phyloP scores from a whole-genome alignment of 2,888 invertebrate species.

The Diloba caeruleocephala region DNA sequence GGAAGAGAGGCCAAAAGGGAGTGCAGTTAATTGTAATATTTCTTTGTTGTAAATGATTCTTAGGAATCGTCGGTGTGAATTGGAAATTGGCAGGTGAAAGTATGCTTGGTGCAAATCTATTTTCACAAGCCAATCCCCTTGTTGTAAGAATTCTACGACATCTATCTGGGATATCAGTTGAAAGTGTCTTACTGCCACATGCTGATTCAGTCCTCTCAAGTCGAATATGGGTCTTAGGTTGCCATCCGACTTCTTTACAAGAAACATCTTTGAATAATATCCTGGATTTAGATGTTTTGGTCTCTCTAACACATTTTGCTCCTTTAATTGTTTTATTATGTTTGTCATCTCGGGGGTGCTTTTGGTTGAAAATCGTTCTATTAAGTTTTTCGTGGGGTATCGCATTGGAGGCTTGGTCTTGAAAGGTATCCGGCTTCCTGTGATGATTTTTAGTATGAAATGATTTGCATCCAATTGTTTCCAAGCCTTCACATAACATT shows the following conservation, averaged over 20 bases:
- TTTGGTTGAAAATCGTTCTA: neutral
- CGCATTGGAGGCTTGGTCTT: neutral
- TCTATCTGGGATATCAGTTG: constrained; percentile 4
- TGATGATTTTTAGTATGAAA: neutral
- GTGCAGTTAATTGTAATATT: no score
- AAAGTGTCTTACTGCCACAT: no score
- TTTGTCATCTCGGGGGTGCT: neutral
- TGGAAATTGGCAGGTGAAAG: no score
- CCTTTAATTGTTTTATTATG: neutral
- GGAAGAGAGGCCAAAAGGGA: no score
- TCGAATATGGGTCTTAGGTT: no score
- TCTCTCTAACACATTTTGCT: neutral
- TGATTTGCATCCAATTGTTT: neutral
- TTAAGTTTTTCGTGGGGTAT: neutral
- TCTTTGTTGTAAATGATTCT: no score
- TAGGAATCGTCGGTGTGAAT: no score
- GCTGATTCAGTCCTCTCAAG: no score
- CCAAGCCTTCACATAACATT: neutral
- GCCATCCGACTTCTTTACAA: no score
- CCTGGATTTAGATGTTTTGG: neutral
- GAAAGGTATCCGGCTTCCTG: neutral
- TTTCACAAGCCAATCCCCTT: neutral
- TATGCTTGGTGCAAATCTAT: no score
- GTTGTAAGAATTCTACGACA: neutral
- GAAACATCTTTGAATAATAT: no score